Conservation (phyloP, 2,888 invertebrate genomes). For the Acanthosepion esculentum region DNA sequence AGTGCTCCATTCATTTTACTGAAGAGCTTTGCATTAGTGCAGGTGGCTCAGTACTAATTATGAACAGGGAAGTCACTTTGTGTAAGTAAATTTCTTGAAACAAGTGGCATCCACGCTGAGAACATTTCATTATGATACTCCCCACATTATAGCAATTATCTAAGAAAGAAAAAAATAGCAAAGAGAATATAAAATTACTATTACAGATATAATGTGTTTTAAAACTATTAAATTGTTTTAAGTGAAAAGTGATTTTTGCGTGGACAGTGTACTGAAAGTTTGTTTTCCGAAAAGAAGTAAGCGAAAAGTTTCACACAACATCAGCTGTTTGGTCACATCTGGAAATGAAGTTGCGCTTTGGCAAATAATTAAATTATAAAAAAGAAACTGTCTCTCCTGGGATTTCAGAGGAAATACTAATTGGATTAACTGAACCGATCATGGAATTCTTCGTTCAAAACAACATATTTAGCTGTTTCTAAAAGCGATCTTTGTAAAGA, state of each 20-base stretch:
- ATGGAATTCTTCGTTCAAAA: background rate
- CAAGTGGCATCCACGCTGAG: too few species aligned
- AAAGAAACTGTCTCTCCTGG: background rate
- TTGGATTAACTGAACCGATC: slow-evolving; percentile 33
- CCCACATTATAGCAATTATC: too few species aligned
- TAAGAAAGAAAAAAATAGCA: too few species aligned
- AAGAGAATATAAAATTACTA: too few species aligned
- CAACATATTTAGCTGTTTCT: background rate
- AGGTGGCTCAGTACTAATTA: too few species aligned
- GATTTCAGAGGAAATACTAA: background rate
- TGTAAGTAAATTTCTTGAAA: too few species aligned
- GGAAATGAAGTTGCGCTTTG: slow-evolving; percentile 33
- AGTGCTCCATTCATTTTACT: too few species aligned
- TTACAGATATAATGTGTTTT: background rate
- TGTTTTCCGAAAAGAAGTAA: background rate
- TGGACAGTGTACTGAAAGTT: background rate
- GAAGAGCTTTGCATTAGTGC: too few species aligned
- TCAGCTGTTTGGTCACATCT: slow-evolving; percentile 24
- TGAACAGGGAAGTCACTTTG: too few species aligned
- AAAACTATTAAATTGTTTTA: background rate
- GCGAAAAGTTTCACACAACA: background rate
- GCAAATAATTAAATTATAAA: background rate
- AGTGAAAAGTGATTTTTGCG: background rate
- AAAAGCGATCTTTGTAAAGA: background rate
- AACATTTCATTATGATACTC: too few species aligned